Evolutionary conservation across 2,888 invertebrate genomes (phyloP).

Genomic region (Andrena marginata): DNA sequence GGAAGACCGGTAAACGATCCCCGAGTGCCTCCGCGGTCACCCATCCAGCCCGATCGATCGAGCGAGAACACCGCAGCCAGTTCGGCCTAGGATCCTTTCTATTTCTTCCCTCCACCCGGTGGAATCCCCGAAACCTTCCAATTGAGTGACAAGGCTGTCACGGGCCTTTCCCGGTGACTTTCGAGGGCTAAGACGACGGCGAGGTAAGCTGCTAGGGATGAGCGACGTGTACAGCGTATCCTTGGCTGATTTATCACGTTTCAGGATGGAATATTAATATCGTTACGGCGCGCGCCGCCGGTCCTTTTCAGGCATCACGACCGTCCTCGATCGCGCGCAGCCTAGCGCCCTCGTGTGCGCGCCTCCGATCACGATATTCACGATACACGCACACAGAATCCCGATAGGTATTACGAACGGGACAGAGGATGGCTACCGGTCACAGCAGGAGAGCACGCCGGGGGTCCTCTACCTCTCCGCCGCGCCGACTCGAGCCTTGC

Average conservation of each 20-base stretch:
- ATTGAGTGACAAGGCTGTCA: too few relatives aligned
- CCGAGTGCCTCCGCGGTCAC: neutral
- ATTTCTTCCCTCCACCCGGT: neutral
- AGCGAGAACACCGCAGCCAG: too few relatives aligned
- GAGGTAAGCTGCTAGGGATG: conserved; percentile 54
- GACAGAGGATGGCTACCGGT: conserved; percentile 85
- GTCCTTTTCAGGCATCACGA: conserved; percentile 47
- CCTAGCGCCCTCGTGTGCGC: conserved; percentile 16
- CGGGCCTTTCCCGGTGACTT: neutral
- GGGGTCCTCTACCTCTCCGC: conserved; percentile 79
- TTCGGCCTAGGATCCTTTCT: neutral
- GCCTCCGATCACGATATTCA: conserved; percentile 41
- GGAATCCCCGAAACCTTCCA: neutral
- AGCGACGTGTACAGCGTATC: conserved; percentile 64
- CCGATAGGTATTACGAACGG: conserved; percentile 83
- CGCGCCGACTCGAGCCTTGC: conserved; percentile 70
- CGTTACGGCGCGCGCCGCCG: conserved; percentile 76
- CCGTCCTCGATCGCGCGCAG: conserved; percentile 33
- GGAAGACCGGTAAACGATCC: neutral
- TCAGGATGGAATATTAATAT: conserved; percentile 80
- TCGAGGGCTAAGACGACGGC: conserved; percentile 50
- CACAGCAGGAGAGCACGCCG: conserved; percentile 85
- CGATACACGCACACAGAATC: conserved; percentile 46
- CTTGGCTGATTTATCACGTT: conserved; percentile 77
- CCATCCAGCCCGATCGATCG: neutral